These are phyloP conservation scores for Hylyphantes graminicola DNA, from an alignment of 1,140 invertebrate species.

Conservation along the genomic window DNA sequence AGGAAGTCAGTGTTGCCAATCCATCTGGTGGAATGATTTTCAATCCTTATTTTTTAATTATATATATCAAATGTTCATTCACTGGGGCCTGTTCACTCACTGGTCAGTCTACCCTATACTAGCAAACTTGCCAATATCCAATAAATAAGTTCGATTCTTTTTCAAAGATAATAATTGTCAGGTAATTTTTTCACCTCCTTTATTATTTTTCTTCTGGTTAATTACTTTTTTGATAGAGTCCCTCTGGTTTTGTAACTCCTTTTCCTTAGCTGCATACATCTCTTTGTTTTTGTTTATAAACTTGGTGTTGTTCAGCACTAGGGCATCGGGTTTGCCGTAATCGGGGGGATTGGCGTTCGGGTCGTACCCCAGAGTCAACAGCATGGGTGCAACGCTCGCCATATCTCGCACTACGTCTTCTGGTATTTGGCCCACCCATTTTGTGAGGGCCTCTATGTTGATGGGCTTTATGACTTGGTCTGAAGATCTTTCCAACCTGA, in stretches of 20 bases:
- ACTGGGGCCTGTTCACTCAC: too few species aligned
- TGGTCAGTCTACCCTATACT: too few species aligned
- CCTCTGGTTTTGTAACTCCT: conserved; percentile 64
- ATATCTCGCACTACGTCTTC: conserved; percentile 90
- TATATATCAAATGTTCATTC: too few species aligned
- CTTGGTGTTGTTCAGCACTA: conserved; percentile 85
- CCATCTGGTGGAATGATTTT: too few species aligned
- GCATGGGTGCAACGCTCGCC: conserved; percentile 92
- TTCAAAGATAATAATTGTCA: conserved; percentile 2
- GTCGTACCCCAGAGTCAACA: conserved; percentile 89
- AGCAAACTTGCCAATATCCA: conserved; percentile 13
- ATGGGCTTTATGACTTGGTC: conserved; percentile 99
- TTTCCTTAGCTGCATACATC: conserved; percentile 68
- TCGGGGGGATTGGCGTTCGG: conserved; percentile 92
- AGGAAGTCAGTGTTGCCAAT: too few species aligned
- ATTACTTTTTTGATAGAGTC: conserved; percentile 57
- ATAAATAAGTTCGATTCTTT: background rate
- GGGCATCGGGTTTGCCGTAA: conserved; percentile 87
- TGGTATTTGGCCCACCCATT: conserved; percentile 96
- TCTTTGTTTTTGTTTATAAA: conserved; percentile 69
- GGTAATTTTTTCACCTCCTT: conserved; percentile 42
- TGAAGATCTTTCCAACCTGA: conserved; percentile 94
- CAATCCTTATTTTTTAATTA: too few species aligned
- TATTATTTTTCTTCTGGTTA: conserved; percentile 24
- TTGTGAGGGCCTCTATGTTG: conserved; percentile 93